These are phyloP conservation scores for Lepidochrysops patricia DNA, from an alignment of 2,888 invertebrate species.

Conservation along the genomic window DNA sequence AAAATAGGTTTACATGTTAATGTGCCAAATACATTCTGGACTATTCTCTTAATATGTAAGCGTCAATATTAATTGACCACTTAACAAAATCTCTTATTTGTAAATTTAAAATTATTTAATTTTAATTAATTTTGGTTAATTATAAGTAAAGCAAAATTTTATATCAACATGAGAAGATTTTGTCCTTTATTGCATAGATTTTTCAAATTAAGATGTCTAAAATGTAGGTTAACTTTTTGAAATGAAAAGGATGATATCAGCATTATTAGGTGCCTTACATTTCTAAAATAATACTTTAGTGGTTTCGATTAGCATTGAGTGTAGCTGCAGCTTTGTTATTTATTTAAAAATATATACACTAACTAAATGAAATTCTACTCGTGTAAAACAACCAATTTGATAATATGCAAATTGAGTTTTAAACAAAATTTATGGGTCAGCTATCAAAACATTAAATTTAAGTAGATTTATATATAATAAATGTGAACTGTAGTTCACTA, in stretches of 20 bases:
- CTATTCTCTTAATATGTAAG: conserved; percentile 22
- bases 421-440: background rate
- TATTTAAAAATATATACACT: background rate
- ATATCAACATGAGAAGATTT: conserved; percentile 26
- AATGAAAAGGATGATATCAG: conserved; percentile 39
- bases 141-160: conserved; percentile 13
- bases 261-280: conserved; percentile 51
- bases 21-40: conserved; percentile 49
- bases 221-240: conserved; percentile 38
- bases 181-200: conserved; percentile 19
- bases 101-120: background rate
- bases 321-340: background rate
- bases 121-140: too few relatives aligned
- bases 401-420: background rate
- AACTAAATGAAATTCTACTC: conserved; percentile 3
- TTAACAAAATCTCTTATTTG: conserved; percentile 5
- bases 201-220: conserved; percentile 33
- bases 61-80: conserved; percentile 16
- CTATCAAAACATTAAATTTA: background rate
- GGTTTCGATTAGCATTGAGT: background rate
- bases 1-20: conserved; percentile 38
- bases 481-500: background rate
- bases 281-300: conserved; percentile 23
- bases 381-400: background rate
- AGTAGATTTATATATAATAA: too few relatives aligned